Conservation (phyloP, 2,888 invertebrate genomes). For the Anticlea derivata region DNA sequence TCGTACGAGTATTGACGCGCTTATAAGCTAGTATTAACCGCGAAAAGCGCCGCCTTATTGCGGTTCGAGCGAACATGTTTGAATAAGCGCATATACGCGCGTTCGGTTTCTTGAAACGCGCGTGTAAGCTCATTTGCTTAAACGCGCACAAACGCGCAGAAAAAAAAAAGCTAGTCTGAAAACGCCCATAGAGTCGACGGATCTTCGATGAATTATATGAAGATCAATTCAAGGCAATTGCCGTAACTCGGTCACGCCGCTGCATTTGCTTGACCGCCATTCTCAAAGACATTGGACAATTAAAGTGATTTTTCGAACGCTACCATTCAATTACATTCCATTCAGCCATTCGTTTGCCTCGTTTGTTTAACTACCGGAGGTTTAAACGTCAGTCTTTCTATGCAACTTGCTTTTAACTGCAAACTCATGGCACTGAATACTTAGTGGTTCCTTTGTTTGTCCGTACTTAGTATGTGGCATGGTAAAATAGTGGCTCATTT, state of each 20-base stretch:
- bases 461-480: constrained; percentile 2
- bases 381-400: constrained; percentile 30
- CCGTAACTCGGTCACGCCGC: constrained; percentile 56
- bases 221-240: constrained; percentile 64
- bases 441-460: constrained; percentile 19
- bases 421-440: constrained; percentile 20
- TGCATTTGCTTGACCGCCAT: constrained; percentile 54
- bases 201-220: constrained; percentile 58
- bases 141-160: too few species aligned
- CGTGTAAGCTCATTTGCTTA: too few species aligned
- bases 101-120: too few species aligned
- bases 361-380: constrained; percentile 33
- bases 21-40: too few species aligned
- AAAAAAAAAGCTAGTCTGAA: too few species aligned
- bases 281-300: constrained; percentile 51
- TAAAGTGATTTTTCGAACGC: constrained; percentile 51
- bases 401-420: constrained; percentile 21
- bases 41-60: too few species aligned
- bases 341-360: constrained; percentile 37
- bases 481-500: constrained; percentile 5
- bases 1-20: too few species aligned
- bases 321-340: constrained; percentile 52
- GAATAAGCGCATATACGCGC: too few species aligned
- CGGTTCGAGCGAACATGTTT: too few species aligned
- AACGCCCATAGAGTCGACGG: constrained; percentile 43